Base-by-base conservation (phyloP, 1,140 invertebrate species). In the Lutraria rhynchaena region DNA sequence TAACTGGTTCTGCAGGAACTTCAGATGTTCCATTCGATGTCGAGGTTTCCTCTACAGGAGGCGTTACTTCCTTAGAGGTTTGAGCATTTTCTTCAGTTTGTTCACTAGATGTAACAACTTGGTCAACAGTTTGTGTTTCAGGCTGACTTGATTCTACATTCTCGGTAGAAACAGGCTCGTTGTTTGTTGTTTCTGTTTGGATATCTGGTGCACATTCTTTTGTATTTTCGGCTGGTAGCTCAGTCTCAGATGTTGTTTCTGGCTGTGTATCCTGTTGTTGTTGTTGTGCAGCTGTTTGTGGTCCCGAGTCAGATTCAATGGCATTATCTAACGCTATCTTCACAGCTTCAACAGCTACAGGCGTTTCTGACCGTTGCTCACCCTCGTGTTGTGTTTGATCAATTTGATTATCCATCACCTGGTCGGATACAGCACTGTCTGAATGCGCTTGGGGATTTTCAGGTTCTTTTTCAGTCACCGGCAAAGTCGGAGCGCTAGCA, bases 341-440 rank as follows among this genome's bases (percentile, higher is more conserved):
- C n/a, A 67, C 63, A 5, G 63, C 63, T 13, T 67, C 63, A 19
- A 49, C 24, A 5, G 63, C 63, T 46, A 67, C 11, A 19, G 63
- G 41, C 49, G 63, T 49, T 22, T 29, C 41, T 29, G 63, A 0
- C 49, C 63, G 29, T 31, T 29, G 63, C 9, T 49, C 63, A 67
- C 13, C 24, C 29, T 31, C 44, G 0, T 29, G 41, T 27, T 46
- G 63, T 51, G 41, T 41, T 41, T 46, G 41, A 17, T 31, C 63
- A 46, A 19, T 4, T 41, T 41, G 37, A 17, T n/a, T 67, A 49
- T 67, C 19, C 44, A 22, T 49, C n/a, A 46, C 19, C 1, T 15
- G 17, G 7, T 49, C 63, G 15, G 41, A 15, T 27, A 67, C 63
- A 17, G 63, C 63, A 67, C 63, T 67, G 24, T 67, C 63, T 31